Evolutionary conservation across 2,888 invertebrate species (phyloP).

Genomic region (Tenthredo mesomela): DNA sequence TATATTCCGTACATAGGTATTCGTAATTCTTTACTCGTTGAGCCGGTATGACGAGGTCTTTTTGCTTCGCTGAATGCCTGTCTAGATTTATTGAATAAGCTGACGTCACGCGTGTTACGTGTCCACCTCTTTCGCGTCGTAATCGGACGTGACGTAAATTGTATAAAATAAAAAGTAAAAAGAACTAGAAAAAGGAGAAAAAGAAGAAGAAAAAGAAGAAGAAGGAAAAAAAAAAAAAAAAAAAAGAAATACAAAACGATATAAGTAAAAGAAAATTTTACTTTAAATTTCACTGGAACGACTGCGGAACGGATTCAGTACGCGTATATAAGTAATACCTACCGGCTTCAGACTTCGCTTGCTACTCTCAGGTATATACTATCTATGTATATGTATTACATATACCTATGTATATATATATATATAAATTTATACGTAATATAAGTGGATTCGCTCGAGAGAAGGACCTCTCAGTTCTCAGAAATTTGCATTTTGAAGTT

Average conservation of each 20-base stretch:
- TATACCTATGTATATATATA: not conserved
- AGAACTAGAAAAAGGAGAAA: not conserved
- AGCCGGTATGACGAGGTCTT: not conserved
- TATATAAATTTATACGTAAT: not conserved
- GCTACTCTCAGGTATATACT: slow-evolving; percentile 9
- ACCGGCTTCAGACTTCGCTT: not conserved
- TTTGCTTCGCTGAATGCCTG: not conserved
- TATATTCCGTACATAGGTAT: not conserved
- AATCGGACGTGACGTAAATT: slow-evolving; percentile 33
- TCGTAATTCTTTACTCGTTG: not conserved
- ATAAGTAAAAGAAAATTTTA: not conserved
- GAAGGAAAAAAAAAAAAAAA: not conserved
- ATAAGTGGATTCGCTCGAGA: slow-evolving; percentile 2
- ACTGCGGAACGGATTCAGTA: slow-evolving; percentile 18
- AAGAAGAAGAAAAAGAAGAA: not conserved
- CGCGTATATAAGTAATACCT: slow-evolving; percentile 19
- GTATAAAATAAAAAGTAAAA: not conserved
- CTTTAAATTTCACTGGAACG: slow-evolving; percentile 17
- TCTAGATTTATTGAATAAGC: slow-evolving; percentile 35
- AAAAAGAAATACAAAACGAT: not conserved
- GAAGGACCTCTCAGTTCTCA: slow-evolving; percentile 6
- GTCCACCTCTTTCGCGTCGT: slow-evolving; percentile 9
- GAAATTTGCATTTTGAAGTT: slow-evolving; percentile 3
- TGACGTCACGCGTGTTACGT: slow-evolving; percentile 39
- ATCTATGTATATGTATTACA: not conserved